Evolutionary conservation across 2,888 invertebrate species (phyloP).

Genomic region (Mimumesa dahlbomi): DNA sequence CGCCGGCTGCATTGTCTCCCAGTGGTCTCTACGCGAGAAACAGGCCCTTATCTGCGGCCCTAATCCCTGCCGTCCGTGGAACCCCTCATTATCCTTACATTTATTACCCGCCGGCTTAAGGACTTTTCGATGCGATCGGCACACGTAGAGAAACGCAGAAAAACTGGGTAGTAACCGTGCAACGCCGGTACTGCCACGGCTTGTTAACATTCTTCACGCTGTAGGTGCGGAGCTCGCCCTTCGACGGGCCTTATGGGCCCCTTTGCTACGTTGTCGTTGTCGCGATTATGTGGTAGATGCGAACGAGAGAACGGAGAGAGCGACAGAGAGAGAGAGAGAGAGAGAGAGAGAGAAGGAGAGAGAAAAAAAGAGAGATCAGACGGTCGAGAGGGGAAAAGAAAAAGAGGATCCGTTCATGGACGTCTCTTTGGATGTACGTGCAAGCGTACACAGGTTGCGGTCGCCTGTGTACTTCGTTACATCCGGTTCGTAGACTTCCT

Average conservation of each 20-base stretch:
- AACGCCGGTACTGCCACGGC: slow-evolving; percentile 57
- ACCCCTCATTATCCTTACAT: slow-evolving; percentile 67
- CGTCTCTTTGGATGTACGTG: slow-evolving; percentile 1
- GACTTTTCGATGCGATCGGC: slow-evolving; percentile 69
- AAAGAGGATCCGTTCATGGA: background rate
- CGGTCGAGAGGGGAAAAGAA: background rate
- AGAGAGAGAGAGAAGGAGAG: slow-evolving; percentile 8
- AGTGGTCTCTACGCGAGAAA: slow-evolving; percentile 30
- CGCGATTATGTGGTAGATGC: slow-evolving; percentile 42
- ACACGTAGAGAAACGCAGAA: slow-evolving; percentile 61
- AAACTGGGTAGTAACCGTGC: slow-evolving; percentile 61
- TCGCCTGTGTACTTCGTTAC: slow-evolving; percentile 42
- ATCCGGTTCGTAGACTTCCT: slow-evolving; percentile 60
- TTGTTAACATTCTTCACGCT: slow-evolving; percentile 75
- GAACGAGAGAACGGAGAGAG: slow-evolving; percentile 8
- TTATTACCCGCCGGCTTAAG: slow-evolving; percentile 67
- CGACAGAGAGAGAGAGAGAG: slow-evolving; percentile 5
- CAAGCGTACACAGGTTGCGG: slow-evolving; percentile 23
- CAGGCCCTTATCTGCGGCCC: slow-evolving; percentile 55
- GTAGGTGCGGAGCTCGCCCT: slow-evolving; percentile 62
- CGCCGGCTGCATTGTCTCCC: slow-evolving; percentile 45
- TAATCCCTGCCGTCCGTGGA: slow-evolving; percentile 58
- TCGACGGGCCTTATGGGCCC: slow-evolving; percentile 43
- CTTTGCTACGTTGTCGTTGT: slow-evolving; percentile 37
- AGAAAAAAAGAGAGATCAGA: slow-evolving; percentile 3